Evolutionary conservation across 1,140 invertebrate species (phyloP).

Genomic region (roundworm (Caenorhabditis elegans)): WBcel235 BX284605.5:895001-895500

Average conservation of each 20-base stretch:
- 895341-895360: no score
- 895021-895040: background rate
- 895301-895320: background rate
- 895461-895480: slow-evolving; percentile 23
- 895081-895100: no score
- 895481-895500: background rate
- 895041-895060: background rate
- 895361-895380: no score
- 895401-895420: slow-evolving; percentile 26
- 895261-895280: background rate
- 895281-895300: background rate
- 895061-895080: no score
- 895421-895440: background rate
- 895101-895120: background rate
- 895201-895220: background rate
- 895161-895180: background rate
- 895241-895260: background rate
- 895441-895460: slow-evolving; percentile 14
- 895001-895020: background rate
- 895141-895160: background rate
- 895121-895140: background rate
- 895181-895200: background rate
- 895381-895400: no score
- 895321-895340: no score
- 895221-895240: background rate